Base-by-base conservation (phyloP, 2,113 vertebrate species). In the Ageneiosus marmoratus region DNA sequence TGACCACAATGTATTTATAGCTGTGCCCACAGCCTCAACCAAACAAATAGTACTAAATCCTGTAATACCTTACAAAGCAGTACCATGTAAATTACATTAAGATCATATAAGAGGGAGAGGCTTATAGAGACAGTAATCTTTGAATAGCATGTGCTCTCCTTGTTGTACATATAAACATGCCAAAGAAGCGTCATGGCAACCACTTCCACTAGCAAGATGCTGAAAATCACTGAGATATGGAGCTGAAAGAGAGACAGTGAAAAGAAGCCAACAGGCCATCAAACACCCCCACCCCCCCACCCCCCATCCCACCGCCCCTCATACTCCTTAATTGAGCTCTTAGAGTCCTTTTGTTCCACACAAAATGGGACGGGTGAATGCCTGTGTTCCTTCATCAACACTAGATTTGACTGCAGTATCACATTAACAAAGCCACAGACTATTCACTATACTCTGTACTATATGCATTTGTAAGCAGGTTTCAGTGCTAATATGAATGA, bases 121-220 rank as follows among this genome's bases (percentile, higher is more conserved):
- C 18, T 55, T 32, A 41, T 41, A 74, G 51, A 37, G 29, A 75
- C 15, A n/a, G 67, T 22, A 12, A 44, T 1, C 48, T 58, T 24
- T 32, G 55, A 73, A 84, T 72, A 80, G 22, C 63, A 81, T 73
- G 80, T 65, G 37, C 72, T 79, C n/a, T 73, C 22, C 16, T 56
- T 72, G 63, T 37, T 27, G 63, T 69, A 79, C 69, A 80, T 78
- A 84, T 89, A 91, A 91, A 88, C 88, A 90, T 90, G 91, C 86
- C 85, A 87, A 87, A 89, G 88, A 91, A 91, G 86, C 90, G 90
- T 92, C 92, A 94, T 92, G 92, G 92, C 93, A 94, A 92, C 91
- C 87, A 91, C 90, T 92, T 85, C 86, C 83, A 88, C 89, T 84
- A 91, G 88, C 86, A 84, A 79, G 85, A 84, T 72, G 88, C 88